Conservation (phyloP, 37 sponge, comb jelly and placozoan species). For the Agelas oroides region DNA sequence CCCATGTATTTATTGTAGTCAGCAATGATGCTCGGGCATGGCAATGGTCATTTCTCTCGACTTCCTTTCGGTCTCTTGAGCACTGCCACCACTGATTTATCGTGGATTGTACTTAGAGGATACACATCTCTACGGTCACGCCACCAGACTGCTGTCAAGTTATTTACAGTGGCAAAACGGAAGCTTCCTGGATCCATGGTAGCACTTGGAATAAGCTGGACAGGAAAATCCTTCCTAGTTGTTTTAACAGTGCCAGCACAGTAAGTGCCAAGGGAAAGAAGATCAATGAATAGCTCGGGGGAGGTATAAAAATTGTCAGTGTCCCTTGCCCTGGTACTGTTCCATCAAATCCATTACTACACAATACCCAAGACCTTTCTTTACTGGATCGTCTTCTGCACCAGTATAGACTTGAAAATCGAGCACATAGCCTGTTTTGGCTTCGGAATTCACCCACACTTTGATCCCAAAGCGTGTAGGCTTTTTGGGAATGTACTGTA, state of each 20-base stretch:
- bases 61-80: constrained; percentile 15
- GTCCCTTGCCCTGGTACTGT: not conserved
- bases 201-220: too few relatives aligned
- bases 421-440: too few relatives aligned
- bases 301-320: constrained; percentile 46
- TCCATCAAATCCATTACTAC: constrained; percentile 12
- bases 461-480: constrained; percentile 42
- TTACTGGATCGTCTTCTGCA: not conserved
- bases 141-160: constrained; percentile 31
- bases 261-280: not conserved
- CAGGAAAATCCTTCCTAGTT: too few relatives aligned
- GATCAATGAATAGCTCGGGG: not conserved
- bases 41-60: constrained; percentile 4
- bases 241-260: constrained; percentile 16
- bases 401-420: not conserved
- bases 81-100: not conserved
- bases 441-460: constrained; percentile 31
- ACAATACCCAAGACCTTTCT: not conserved
- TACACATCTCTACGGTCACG: constrained; percentile 26
- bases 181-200: too few relatives aligned
- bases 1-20: constrained; percentile 40
- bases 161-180: not conserved
- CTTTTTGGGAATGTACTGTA: constrained; percentile 48
- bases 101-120: not conserved
- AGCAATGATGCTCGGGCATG: constrained; percentile 13